Evolutionary conservation across 1,140 invertebrate species (phyloP).

Genomic region (Saccostrea echinata): DNA sequence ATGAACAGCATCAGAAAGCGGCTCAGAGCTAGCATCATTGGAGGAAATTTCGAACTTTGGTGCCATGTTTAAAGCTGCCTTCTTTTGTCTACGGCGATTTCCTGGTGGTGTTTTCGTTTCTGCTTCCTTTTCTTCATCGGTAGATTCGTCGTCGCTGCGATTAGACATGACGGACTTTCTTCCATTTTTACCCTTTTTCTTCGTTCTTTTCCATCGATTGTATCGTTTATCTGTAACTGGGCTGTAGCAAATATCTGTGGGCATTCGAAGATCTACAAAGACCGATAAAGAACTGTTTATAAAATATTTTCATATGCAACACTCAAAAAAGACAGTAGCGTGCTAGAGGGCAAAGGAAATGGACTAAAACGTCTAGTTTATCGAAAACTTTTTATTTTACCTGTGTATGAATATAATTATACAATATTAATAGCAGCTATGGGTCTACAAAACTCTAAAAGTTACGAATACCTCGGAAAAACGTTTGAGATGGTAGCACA

Average conservation of each 20-base stretch:
- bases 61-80: background rate
- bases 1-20: background rate
- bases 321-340: no score
- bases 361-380: no score
- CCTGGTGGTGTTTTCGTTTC: background rate
- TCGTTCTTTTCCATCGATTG: conserved; percentile 61
- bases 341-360: no score
- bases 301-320: no score
- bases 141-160: conserved; percentile 10
- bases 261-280: conserved; percentile 14
- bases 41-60: background rate
- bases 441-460: no score
- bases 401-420: no score
- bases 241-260: conserved; percentile 52
- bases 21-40: conserved; percentile 53
- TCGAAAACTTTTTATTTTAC: no score
- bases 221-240: conserved; percentile 63
- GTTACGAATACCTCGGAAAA: background rate
- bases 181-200: conserved; percentile 34
- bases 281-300: background rate
- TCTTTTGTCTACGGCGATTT: conserved; percentile 54
- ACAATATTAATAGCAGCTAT: no score
- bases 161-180: background rate
- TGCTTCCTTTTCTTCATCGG: background rate
- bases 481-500: background rate